These are phyloP conservation scores for Ormia ochracea DNA, from an alignment of 2,888 invertebrate species.

Conservation along the genomic window DNA sequence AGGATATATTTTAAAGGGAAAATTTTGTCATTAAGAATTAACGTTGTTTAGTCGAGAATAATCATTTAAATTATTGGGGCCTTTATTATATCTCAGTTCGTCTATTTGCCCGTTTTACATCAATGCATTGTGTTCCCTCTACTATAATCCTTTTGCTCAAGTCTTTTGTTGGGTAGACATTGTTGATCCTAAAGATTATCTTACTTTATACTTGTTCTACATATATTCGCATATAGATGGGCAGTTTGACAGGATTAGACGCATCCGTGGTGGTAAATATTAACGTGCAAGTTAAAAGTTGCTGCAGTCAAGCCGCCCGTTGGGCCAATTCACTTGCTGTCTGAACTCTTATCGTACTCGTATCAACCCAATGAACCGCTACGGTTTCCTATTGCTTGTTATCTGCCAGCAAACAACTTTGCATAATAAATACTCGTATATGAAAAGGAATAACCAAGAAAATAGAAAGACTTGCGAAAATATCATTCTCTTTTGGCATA, in stretches of 20 bases:
- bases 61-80: too few relatives aligned
- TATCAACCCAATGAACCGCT: background rate
- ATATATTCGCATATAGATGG: conserved; percentile 30
- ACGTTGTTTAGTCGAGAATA: too few relatives aligned
- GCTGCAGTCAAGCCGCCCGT: conserved; percentile 17
- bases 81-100: background rate
- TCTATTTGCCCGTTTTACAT: too few relatives aligned
- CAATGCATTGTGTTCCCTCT: too few relatives aligned
- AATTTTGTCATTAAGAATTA: too few relatives aligned
- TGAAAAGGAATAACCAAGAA: background rate
- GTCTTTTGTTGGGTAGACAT: background rate
- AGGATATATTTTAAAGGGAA: too few relatives aligned
- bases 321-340: background rate
- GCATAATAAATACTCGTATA: background rate
- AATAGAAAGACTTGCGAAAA: conserved; percentile 16
- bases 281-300: conserved; percentile 51
- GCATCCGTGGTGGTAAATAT: conserved; percentile 51
- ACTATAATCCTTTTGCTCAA: background rate
- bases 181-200: conserved; percentile 23
- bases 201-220: conserved; percentile 20
- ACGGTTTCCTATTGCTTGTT: conserved; percentile 29
- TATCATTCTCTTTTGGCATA: conserved; percentile 11
- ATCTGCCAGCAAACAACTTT: conserved; percentile 1
- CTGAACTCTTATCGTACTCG: background rate
- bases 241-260: conserved; percentile 57